Evolutionary conservation across 2,888 invertebrate species (phyloP), one percentile per base, ranked within the genome.

Genomic region (Lasioglossum marginatum): DNA sequence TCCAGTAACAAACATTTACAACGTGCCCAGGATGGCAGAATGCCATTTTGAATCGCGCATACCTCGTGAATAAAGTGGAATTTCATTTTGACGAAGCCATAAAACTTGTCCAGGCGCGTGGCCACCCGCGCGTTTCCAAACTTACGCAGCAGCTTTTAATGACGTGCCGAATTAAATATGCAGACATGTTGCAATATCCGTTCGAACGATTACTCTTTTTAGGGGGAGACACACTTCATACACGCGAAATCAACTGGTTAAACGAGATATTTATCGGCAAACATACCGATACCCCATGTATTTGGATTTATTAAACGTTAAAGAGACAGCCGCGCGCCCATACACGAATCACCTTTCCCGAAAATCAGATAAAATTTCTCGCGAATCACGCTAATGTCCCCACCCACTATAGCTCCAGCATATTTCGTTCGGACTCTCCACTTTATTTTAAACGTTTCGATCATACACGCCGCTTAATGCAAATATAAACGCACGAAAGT

Each of bases 31-130:
- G 82, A 79, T 48, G 76, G 70, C 19, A 66, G 81, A 79, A 78
- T 81, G 77, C 71, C 79, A 79, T 89, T 89, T 86, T 77, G 79
- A 86, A 86, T 84, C 77, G 81, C 86, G 81, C 74, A 77, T 83
- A 84, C 77, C 57, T 57, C 88, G 76, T 60, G 83, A 80, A 82
- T 80, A 83, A 90, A 90, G 86, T 83, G 83, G 85, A 89, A 89
- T 89, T 90, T 89, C 83, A 89, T 90, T 90, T 88, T 77, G 81
- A 89, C 83, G 84, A 84, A 77, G 73, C 63, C 82, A 83, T 89
- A 88, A 88, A 89, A 84, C 80, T 80, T 79, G 78, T 68, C 31
- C n/a, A 40, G 8, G n/a, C 40, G 48, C 16, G n/a, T 19, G 16
- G 27, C 19, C 40, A 37, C 14, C 19, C 12, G 10, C 23, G n/a